These are phyloP conservation scores for Hypomecis punctinalis DNA, from an alignment of 2,888 invertebrate species.

Conservation along the genomic window DNA sequence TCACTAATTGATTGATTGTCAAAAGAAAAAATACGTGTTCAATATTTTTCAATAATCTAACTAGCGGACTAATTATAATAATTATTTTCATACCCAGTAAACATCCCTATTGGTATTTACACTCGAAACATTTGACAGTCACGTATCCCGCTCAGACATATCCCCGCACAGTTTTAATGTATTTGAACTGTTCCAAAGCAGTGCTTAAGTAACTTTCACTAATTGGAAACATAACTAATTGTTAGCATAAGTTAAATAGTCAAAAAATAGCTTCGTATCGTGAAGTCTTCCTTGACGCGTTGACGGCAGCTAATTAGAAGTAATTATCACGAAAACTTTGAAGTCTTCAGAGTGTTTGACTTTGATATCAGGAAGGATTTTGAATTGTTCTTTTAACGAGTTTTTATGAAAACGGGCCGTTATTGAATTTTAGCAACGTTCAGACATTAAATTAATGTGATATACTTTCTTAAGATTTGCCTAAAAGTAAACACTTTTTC, in stretches of 20 bases:
- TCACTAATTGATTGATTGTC: no score
- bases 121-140: background rate
- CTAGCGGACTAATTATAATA: no score
- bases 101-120: no score
- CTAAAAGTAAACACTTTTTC: no score
- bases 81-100: no score
- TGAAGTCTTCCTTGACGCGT: conserved; percentile 25
- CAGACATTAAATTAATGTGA: no score
- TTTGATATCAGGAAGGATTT: conserved; percentile 24
- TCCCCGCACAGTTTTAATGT: conserved; percentile 14
- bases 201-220: conserved; percentile 49
- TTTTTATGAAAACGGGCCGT: background rate
- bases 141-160: conserved; percentile 1
- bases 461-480: no score
- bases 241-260: conserved; percentile 50
- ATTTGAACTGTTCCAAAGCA: conserved; percentile 43
- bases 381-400: conserved; percentile 8
- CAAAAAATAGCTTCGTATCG: conserved; percentile 45
- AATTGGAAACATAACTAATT: conserved; percentile 58
- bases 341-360: conserved; percentile 22
- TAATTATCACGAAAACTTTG: conserved; percentile 35
- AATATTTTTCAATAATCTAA: no score
- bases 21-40: no score
- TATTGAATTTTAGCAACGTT: no score
- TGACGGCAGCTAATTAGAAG: conserved; percentile 38